Conservation (phyloP, 2,797 vertebrate genomes). For the Enteromius fasciolatus region DNA sequence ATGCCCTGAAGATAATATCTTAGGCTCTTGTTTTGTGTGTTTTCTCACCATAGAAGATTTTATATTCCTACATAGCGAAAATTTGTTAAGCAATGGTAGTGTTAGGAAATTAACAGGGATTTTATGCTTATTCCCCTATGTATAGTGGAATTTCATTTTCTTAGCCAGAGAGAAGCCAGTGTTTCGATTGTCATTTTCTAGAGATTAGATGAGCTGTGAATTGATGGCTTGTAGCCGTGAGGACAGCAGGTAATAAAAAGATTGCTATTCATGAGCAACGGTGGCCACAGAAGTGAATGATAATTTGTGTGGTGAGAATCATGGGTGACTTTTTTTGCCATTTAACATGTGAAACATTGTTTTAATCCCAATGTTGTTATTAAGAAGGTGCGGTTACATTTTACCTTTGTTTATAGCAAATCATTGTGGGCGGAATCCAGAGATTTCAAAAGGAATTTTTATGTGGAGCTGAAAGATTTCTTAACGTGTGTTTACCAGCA, state of each 20-base stretch:
- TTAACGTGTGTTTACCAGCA: neutral
- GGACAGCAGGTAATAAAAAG: conserved; percentile 25
- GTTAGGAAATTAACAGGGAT: conserved; percentile 33
- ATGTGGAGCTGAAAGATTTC: neutral
- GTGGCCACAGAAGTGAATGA: conserved; percentile 19
- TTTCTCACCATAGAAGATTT: conserved; percentile 13
- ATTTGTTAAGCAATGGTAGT: conserved; percentile 5
- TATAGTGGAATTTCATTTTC: conserved; percentile 57
- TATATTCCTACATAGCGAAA: conserved; percentile 11
- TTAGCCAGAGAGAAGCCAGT: conserved; percentile 60
- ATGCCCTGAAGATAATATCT: neutral
- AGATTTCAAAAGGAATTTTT: neutral
- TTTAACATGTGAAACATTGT: neutral
- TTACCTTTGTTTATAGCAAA: neutral
- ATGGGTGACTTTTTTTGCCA: neutral
- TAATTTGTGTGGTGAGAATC: neutral
- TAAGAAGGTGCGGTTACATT: neutral
- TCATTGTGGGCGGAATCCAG: neutral
- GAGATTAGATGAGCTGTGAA: conserved; percentile 53
- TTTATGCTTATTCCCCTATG: conserved; percentile 56
- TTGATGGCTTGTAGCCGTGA: conserved; percentile 59
- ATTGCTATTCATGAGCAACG: conserved; percentile 39
- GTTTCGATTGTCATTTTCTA: conserved; percentile 63
- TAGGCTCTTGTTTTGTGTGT: neutral
- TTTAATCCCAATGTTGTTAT: neutral